A percentile compares a stretch with the other conserved stretches of the same genome.
phyloP scores from a whole-genome alignment of 64 coral and sea anemone species.

The Porites lutea region DNA sequence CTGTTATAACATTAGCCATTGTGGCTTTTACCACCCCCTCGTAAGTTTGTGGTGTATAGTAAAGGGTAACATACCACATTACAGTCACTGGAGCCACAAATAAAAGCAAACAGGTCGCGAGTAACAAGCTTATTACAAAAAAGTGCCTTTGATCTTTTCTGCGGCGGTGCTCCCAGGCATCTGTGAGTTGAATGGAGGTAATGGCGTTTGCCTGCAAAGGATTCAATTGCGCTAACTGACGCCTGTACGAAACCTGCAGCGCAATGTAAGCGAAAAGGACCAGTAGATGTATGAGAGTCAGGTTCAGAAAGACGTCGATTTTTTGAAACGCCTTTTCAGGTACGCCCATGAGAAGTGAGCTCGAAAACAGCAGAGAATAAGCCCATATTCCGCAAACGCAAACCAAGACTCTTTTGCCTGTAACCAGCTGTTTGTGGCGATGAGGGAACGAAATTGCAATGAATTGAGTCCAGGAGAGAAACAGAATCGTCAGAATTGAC shows the following conservation, averaged over 20 bases:
- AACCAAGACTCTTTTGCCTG: neutral
- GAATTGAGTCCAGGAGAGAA: constrained; percentile 73
- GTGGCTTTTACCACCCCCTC: constrained; percentile 28
- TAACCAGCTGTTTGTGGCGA: constrained; percentile 57
- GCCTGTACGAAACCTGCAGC: constrained; percentile 63
- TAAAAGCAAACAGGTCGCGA: constrained; percentile 62
- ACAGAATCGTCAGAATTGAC: constrained; percentile 78
- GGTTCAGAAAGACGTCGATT: constrained; percentile 72
- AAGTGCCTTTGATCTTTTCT: constrained; percentile 57
- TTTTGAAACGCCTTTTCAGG: constrained; percentile 60
- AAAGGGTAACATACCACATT: constrained; percentile 72
- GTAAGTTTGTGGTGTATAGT: constrained; percentile 34
- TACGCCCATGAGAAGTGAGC: constrained; percentile 56
- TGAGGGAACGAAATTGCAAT: constrained; percentile 75
- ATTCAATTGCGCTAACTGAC: constrained; percentile 31
- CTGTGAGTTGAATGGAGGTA: neutral
- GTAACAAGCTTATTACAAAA: constrained; percentile 48
- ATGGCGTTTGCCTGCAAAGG: neutral
- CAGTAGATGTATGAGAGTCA: constrained; percentile 48
- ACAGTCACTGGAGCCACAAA: constrained; percentile 63
- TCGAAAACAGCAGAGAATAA: constrained; percentile 61
- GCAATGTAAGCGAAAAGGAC: constrained; percentile 61
- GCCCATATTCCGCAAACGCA: constrained; percentile 56
- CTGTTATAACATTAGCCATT: constrained; percentile 56
- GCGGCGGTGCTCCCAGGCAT: constrained; percentile 9